Conservation (phyloP, 2,113 vertebrate species). For the Haemorhous mexicanus region DNA sequence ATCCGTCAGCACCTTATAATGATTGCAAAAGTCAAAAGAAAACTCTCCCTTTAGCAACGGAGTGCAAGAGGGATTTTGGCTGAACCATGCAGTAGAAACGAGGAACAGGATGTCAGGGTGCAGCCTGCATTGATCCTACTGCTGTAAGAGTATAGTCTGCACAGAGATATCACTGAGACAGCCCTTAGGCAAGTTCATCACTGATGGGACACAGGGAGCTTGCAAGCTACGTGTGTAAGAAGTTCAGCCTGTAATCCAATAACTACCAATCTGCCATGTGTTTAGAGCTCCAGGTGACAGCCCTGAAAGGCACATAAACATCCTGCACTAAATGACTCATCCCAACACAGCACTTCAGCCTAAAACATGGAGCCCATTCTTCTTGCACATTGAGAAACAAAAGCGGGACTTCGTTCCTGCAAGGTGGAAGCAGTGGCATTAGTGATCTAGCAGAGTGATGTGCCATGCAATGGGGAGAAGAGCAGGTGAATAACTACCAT, state of each 20-base stretch:
- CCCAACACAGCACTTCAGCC: neutral
- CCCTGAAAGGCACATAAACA: neutral
- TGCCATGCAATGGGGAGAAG: neutral
- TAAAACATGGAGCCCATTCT: neutral
- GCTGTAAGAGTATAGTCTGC: neutral
- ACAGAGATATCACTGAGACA: neutral
- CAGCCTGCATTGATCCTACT: neutral
- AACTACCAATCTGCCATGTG: neutral
- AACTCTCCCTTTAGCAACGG: neutral
- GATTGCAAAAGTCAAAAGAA: neutral
- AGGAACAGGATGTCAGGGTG: neutral
- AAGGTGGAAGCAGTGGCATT: neutral
- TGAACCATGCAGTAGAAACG: neutral
- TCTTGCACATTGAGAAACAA: neutral
- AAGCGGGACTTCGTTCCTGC: neutral
- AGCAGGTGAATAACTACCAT: neutral
- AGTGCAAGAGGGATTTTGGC: neutral
- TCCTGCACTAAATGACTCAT: neutral
- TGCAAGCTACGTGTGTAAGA: neutral
- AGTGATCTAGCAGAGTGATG: neutral
- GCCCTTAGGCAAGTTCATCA: no score
- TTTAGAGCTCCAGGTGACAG: neutral
- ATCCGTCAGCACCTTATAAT: neutral
- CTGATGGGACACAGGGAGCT: neutral
- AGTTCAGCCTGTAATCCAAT: neutral